Conservation (phyloP, 2,888 invertebrate species). For the Junonia oenone region DNA sequence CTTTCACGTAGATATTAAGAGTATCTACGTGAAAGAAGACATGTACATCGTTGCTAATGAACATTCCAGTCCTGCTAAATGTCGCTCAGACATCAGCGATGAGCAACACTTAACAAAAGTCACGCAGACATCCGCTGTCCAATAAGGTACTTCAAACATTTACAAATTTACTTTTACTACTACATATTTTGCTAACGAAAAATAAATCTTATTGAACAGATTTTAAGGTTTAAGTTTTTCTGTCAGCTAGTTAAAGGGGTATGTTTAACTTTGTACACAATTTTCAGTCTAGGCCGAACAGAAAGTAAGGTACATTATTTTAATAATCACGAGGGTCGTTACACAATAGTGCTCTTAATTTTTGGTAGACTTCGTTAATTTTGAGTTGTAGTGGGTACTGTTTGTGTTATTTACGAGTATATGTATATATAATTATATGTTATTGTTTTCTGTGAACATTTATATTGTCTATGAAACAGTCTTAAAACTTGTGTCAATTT, state of each 20-base stretch:
- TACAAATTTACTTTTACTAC: background rate
- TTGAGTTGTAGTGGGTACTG: too few relatives aligned
- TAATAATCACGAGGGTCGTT: constrained; percentile 16
- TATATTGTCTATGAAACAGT: too few relatives aligned
- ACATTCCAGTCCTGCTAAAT: background rate
- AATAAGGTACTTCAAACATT: constrained; percentile 15
- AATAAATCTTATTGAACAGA: background rate
- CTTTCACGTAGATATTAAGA: too few relatives aligned
- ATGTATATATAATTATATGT: too few relatives aligned
- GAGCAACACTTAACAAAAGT: constrained; percentile 18
- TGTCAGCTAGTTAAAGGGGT: background rate
- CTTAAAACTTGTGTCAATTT: too few relatives aligned
- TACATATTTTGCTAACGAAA: background rate
- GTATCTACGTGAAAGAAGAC: background rate
- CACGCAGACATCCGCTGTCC: constrained; percentile 14
- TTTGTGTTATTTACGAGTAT: too few relatives aligned
- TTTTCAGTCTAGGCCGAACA: constrained; percentile 13
- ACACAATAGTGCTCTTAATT: constrained; percentile 13
- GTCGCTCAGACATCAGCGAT: background rate
- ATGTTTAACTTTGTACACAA: constrained; percentile 1
- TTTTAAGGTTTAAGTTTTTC: background rate
- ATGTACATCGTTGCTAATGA: background rate
- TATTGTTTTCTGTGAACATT: too few relatives aligned
- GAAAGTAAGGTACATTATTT: constrained; percentile 12
- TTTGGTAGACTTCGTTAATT: constrained; percentile 9